Percentiles rank a stretch among this genome's conserved stretches.
Evolutionary conservation across 2,113 vertebrate genomes (phyloP).

Genomic region (Mandrillus leucophaeus): DNA sequence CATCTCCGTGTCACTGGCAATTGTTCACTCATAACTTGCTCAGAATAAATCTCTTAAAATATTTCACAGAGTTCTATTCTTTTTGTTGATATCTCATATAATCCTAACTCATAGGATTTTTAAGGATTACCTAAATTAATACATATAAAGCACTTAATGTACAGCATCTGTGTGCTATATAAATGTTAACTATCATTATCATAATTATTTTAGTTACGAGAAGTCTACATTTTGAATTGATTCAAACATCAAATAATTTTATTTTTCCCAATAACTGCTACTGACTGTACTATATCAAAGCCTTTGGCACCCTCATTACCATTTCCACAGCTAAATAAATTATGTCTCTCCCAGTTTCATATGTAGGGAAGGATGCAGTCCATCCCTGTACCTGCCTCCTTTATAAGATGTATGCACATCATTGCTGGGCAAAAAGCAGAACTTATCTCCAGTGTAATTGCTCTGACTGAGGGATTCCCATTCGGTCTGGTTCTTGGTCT

Average conservation of each 20-base stretch:
- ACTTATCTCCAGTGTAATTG: background rate
- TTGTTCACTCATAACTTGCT: too few relatives aligned
- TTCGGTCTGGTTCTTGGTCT: background rate
- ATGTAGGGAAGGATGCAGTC: background rate
- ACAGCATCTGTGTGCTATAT: background rate
- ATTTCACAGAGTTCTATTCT: too few relatives aligned
- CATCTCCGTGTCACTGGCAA: too few relatives aligned
- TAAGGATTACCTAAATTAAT: slow-evolving; percentile 8
- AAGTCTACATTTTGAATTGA: background rate
- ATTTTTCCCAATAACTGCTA: background rate
- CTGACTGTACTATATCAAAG: background rate
- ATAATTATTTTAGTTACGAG: background rate
- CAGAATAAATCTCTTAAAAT: too few relatives aligned
- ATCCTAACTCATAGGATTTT: background rate
- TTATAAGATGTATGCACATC: background rate
- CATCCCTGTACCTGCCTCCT: background rate
- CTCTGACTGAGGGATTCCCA: background rate
- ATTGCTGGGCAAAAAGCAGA: background rate
- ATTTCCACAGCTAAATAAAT: background rate
- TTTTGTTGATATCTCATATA: background rate
- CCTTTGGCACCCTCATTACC: background rate
- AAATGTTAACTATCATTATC: background rate
- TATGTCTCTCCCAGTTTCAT: background rate
- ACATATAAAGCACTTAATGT: background rate
- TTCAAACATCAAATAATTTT: background rate